Base-by-base conservation (phyloP, 2,888 invertebrate genomes). In the Pristionchus entomophagus region DNA sequence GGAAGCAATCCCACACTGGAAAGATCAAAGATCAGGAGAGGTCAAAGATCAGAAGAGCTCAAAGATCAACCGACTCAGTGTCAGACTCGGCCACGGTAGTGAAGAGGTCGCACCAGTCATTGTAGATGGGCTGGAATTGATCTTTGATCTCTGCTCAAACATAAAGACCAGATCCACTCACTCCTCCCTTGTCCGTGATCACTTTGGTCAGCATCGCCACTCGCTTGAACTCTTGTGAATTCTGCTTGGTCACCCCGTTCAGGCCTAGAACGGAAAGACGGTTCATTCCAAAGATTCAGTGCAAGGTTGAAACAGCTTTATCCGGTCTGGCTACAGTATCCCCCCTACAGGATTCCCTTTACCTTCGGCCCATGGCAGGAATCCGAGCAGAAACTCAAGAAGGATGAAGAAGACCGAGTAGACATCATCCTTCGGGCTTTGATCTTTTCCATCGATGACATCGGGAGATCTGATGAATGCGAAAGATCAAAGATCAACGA, bases 41-140 rank as follows among this genome's bases (percentile, higher is more conserved):
- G n/a, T n/a, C n/a, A n/a, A n/a, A n/a, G n/a, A n/a, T n/a, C 73
- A 41, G 73, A 6, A 45, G 45, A 38, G 38, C 19, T 69, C 65
- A 69, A 35, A 59, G 17, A 65, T 32, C 73, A 45, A 73, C 10
- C 1, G 22, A 73, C 73, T 73, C 73, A 22, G 73, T 73, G 26
- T 73, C 73, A n/a, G 73, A 6, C 41, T 73, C 73, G n/a, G 41
- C 73, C 8, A 73, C 73, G 10, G n/a, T n/a, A 35, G 73, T n/a
- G 73, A 73, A 73, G 38, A 73, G 73, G 73, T 73, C 73, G 73
- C 73, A 73, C 73, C 73, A 73, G 73, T 73, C 73, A n/a, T 41
- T 73, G 41, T 26, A 73, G 73, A 73, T 73, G 10, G 41, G 38
- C 73, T 73, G 73, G 12, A 73, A 59, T 8, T 65, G 35, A 35